Conservation (phyloP, 2,888 invertebrate species). For the Lycocerus yunnanus region DNA sequence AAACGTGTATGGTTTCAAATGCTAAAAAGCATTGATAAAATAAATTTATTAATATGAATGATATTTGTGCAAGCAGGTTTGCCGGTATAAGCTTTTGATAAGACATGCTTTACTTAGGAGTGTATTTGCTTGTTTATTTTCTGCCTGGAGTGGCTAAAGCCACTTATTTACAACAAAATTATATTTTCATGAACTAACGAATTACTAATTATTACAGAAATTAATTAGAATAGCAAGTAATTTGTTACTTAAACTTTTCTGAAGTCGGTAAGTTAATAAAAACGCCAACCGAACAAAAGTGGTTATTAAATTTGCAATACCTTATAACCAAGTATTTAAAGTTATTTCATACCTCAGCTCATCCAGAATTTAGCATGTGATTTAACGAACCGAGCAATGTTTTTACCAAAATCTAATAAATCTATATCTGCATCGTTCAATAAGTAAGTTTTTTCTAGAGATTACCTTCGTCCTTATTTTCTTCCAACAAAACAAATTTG, state of each 20-base stretch:
- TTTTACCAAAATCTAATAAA: constrained; percentile 14
- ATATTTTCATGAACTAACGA: constrained; percentile 29
- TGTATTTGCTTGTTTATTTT: constrained; percentile 31
- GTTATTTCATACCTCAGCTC: not conserved
- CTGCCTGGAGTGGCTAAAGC: constrained; percentile 25
- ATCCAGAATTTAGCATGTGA: constrained; percentile 2
- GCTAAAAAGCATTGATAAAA: not conserved
- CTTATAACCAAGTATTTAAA: not conserved
- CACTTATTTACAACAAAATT: constrained; percentile 26
- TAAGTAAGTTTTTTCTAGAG: not conserved
- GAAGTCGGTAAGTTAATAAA: not conserved
- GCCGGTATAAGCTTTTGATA: constrained; percentile 20
- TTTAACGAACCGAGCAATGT: constrained; percentile 27
- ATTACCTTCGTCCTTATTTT: not conserved
- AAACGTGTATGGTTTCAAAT: too few relatives aligned
- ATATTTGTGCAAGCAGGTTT: constrained; percentile 27
- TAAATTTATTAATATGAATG: not conserved
- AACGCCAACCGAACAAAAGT: not conserved
- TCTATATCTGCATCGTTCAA: not conserved
- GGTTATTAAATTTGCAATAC: constrained; percentile 1
- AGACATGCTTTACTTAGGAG: constrained; percentile 16
- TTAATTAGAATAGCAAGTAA: not conserved
- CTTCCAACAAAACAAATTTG: not conserved
- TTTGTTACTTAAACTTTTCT: not conserved
- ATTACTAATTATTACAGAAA: constrained; percentile 29